Evolutionary conservation across 2,113 vertebrate genomes (phyloP), one percentile per base, ranked within the genome.

Genomic region (Phrynosoma platyrhinos): DNA sequence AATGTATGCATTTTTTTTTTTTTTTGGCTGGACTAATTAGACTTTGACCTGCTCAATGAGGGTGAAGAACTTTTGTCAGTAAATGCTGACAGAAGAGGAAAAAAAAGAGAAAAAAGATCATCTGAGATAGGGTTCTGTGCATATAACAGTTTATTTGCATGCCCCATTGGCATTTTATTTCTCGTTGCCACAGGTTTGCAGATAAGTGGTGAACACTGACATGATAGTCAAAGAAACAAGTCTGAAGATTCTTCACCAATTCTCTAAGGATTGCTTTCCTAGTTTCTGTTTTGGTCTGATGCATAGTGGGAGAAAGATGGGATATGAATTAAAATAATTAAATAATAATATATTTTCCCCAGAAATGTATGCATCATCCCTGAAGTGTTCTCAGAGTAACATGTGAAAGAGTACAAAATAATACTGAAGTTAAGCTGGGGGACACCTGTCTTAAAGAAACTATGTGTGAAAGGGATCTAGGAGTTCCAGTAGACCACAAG

Each of bases 11-110:
- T 92, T 95, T 42, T 84, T 83, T 85, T 92, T 79, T 92, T 95
- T 42, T 84, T 83, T 85, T 92, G 78, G 85, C 64, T n/a, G 80
- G 90, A 94, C 90, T 95, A 95, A 96, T 95, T 96, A 95, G 83
- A 91, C 27, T 62, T 90, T 88, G 89, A 93, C 87, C 87, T 90
- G 58, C 30, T 80, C 87, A 90, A 90, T 3, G 80, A 23, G 21
- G 1, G 89, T 84, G 68, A 90, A 71, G 81, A 5, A 92, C 91
- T 40, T 93, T 92, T 87, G 55, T 84, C 81, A 85, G 89, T 91
- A 95, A 90, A 90, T 90, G 53, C 88, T 92, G 83, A 88, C 62
- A 91, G 90, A 92, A 91, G 89, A 93, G 87, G 87, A 81, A 86
- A 13, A 62, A 30, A 12, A 27, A 6, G 64, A 66, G 53, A 85